These are phyloP conservation scores for Corvus hawaiiensis DNA, from an alignment of 2,113 vertebrate genomes.

Conservation along the genomic window DNA sequence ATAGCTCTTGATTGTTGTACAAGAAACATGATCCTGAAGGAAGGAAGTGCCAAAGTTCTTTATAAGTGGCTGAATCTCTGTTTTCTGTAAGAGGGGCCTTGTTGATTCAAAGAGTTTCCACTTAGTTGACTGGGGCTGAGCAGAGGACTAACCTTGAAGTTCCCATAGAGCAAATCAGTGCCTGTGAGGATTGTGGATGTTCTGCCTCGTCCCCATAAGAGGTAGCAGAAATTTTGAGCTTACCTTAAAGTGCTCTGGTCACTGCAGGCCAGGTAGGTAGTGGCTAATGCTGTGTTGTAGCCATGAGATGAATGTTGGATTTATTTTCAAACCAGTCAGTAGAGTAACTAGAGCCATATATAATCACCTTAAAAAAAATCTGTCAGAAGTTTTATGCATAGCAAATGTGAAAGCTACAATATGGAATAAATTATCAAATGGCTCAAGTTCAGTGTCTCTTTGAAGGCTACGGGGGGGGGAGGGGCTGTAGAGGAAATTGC, in stretches of 20 bases:
- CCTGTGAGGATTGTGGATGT: neutral
- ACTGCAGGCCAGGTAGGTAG: neutral
- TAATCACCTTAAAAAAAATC: neutral
- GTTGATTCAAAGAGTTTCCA: neutral
- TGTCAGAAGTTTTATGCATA: neutral
- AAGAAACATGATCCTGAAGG: neutral
- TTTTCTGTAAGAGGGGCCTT: neutral
- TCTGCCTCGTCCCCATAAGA: fast-evolving
- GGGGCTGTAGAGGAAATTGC: neutral
- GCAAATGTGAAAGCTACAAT: constrained; percentile 24
- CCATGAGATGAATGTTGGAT: neutral
- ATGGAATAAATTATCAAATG: constrained; percentile 27
- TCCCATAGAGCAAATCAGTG: neutral
- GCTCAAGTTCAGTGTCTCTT: constrained; percentile 30
- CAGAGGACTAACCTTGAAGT: neutral
- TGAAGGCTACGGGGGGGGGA: neutral
- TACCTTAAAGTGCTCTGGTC: neutral
- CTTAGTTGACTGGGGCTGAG: neutral
- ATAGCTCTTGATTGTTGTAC: fast-evolving
- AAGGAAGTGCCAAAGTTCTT: neutral
- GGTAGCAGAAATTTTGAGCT: neutral
- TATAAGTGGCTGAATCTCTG: neutral
- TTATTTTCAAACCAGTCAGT: neutral
- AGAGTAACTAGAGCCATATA: neutral
- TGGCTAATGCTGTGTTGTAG: neutral